phyloP scores from a whole-genome alignment of 2,888 invertebrate species.

The Quadroppia sp. region DNA sequence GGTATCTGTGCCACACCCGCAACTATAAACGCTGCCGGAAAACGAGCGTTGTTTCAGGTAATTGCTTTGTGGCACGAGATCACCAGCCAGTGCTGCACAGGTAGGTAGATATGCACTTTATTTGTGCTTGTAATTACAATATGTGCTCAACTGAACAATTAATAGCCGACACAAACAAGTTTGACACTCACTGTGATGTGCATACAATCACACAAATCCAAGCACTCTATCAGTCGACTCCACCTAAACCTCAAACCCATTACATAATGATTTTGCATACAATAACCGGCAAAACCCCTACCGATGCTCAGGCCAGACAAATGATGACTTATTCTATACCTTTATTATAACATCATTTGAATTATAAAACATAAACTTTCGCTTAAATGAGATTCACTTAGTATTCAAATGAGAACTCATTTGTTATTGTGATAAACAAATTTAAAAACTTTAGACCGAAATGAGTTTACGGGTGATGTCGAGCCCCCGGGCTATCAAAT shows the following conservation, averaged over 20 bases:
- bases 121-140: constrained; percentile 7
- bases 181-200: constrained; percentile 22
- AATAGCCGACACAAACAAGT: constrained; percentile 18
- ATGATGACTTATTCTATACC: background rate
- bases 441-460: background rate
- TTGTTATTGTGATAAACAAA: constrained; percentile 8
- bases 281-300: constrained; percentile 12
- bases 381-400: background rate
- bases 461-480: background rate
- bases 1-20: constrained; percentile 6
- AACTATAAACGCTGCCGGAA: constrained; percentile 17
- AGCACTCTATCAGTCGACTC: background rate
- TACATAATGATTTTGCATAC: background rate
- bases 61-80: constrained; percentile 28
- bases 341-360: background rate
- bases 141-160: constrained; percentile 6
- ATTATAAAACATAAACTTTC: constrained; percentile 2
- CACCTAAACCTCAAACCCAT: background rate
- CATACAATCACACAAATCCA: background rate
- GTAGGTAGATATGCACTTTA: background rate
- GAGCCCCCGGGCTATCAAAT: background rate
- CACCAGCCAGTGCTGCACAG: background rate
- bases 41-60: constrained; percentile 27
- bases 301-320: background rate
- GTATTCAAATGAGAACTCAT: background rate